A percentile compares a stretch with the other conserved stretches of the same genome.
These are phyloP conservation scores for Ochotona curzoniae DNA, from an alignment of 2,113 vertebrate species.

Conservation along the genomic window DNA sequence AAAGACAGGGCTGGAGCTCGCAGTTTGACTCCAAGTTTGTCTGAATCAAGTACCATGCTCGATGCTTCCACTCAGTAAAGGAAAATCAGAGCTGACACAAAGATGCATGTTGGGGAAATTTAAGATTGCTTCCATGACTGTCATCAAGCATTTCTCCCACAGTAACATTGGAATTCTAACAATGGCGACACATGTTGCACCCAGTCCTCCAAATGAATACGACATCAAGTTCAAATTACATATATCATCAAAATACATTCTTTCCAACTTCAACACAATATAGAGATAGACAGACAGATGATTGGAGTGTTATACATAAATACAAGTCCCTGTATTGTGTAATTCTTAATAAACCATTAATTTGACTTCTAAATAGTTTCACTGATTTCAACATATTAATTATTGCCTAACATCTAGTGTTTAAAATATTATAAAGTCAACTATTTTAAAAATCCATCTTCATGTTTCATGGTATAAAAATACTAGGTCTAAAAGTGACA, in stretches of 20 bases:
- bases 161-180: conserved; percentile 7
- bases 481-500: neutral
- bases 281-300: neutral
- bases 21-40: neutral
- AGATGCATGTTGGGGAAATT: neutral
- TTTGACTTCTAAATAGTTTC: neutral
- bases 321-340: neutral
- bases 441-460: neutral
- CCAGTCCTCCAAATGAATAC: neutral
- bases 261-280: neutral
- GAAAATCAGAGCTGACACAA: neutral
- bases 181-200: neutral
- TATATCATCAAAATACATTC: neutral
- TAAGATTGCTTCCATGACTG: neutral
- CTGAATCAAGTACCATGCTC: neutral
- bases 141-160: neutral
- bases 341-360: neutral
- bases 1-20: neutral
- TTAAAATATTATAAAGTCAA: neutral
- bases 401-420: neutral
- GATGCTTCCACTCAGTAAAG: neutral
- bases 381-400: neutral
- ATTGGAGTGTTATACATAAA: neutral
- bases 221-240: neutral
- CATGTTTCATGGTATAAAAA: neutral